Evolutionary conservation across 1,140 invertebrate genomes (phyloP), one percentile per base, ranked within the genome.

Genomic region (Pararge aegeria): DNA sequence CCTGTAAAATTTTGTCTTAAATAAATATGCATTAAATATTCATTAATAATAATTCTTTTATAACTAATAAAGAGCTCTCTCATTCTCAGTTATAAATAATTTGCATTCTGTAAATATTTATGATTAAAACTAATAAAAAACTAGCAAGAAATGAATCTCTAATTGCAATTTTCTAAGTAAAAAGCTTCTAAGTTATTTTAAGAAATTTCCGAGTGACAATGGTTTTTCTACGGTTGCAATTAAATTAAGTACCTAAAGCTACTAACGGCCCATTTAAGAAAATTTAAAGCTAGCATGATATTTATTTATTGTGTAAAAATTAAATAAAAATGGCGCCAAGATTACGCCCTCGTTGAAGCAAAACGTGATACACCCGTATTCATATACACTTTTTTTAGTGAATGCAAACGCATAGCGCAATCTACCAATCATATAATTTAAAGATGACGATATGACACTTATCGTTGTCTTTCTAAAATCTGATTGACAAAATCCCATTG

Each of bases 181-280:
- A 44, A 44, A 44, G 40, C 40, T 19, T 44, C 40, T 44, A 44
- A 2, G n/a, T 20, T 46, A 20, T 46, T 20, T 20, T 20, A 3
- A 20, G 20, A 46, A 46, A 46, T 9, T 46, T 46, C 5, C 19
- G 19, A 3, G 42, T 46, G 42, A 12, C 6, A 19, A 20, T 46
- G 7, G 16, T 42, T 10, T 20, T n/a, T 46, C 42, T 46, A 46
- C 19, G 42, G 10, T 20, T 5, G 19, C 42, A 19, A 15, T 20
- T 1, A 46, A 16, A 15, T 15, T 9, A 7, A 2, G 15, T 46
- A 4, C 6, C 5, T 20, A 19, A 12, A 19, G 19, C 2, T 20
- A 46, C 10, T 46, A 4, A 4, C 7, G 30, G 0, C 1, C 3
- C 30, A 6, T 6, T 30, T 30, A 30, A 30, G 9, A 30, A 30